These are phyloP conservation scores for Melanotaenia nigrans DNA, from an alignment of 2,797 vertebrate genomes.

Conservation along the genomic window DNA sequence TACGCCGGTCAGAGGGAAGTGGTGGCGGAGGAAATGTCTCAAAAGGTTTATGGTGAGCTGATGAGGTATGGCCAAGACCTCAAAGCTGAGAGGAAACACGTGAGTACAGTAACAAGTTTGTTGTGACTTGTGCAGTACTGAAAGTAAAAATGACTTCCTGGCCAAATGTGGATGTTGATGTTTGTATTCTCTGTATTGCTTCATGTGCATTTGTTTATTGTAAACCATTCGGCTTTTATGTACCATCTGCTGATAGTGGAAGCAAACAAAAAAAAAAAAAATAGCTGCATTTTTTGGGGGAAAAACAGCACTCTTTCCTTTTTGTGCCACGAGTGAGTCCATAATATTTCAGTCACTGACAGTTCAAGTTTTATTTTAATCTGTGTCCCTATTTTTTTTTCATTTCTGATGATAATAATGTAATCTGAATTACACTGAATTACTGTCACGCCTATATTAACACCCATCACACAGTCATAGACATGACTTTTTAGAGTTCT, in stretches of 20 bases:
- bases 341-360: background rate
- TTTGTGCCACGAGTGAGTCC: too few species aligned
- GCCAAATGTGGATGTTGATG: conserved; percentile 23
- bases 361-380: background rate
- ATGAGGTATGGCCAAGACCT: conserved; percentile 96
- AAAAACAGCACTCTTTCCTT: conserved; percentile 6
- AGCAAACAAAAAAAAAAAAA: conserved; percentile 2
- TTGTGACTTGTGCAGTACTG: background rate
- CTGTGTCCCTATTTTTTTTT: too few species aligned
- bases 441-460: too few species aligned
- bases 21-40: conserved; percentile 97
- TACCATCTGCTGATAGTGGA: conserved; percentile 45
- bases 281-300: conserved; percentile 14
- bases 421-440: too few species aligned
- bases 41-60: conserved; percentile 94
- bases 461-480: too few species aligned
- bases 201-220: conserved; percentile 39
- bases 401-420: too few species aligned
- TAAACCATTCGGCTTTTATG: conserved; percentile 55
- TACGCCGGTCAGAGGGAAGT: conserved; percentile 98
- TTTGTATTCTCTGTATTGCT: conserved; percentile 13
- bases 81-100: conserved; percentile 95
- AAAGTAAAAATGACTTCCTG: conserved; percentile 24
- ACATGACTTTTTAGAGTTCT: background rate
- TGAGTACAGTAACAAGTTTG: conserved; percentile 72